Percentiles rank a stretch among this genome's conserved stretches.
Conservation (phyloP, 2,888 invertebrate genomes). For the Plutella xylostella region DNA sequence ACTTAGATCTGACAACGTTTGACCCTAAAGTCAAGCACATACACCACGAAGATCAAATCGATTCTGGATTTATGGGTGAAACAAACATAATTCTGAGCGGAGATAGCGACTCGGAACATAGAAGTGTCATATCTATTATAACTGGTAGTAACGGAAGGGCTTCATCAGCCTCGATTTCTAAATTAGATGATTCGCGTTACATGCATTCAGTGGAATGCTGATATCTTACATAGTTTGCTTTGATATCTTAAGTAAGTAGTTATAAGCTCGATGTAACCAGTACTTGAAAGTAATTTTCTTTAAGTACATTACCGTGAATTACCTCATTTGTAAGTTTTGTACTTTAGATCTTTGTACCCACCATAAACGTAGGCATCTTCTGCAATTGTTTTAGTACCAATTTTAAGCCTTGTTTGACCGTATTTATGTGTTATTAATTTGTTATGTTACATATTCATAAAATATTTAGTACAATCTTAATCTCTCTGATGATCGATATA, state of each 20-base stretch:
- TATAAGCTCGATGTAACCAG: neutral
- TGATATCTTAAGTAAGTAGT: neutral
- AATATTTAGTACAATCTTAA: slow-evolving; percentile 8
- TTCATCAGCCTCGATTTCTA: slow-evolving; percentile 41
- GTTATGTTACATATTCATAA: slow-evolving; percentile 5
- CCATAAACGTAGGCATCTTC: slow-evolving; percentile 1
- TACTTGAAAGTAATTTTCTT: neutral
- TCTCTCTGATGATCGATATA: neutral
- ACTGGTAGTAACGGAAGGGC: slow-evolving; percentile 47
- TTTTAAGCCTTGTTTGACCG: neutral
- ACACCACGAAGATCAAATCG: slow-evolving; percentile 47
- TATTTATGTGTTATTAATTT: neutral
- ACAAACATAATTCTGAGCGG: slow-evolving; percentile 60
- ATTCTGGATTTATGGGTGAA: slow-evolving; percentile 58
- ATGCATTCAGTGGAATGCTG: slow-evolving; percentile 52
- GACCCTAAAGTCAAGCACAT: slow-evolving; percentile 29
- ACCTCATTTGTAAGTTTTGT: slow-evolving; percentile 2
- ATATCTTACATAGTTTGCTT: slow-evolving; percentile 8
- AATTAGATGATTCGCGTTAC: slow-evolving; percentile 47
- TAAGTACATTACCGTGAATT: slow-evolving; percentile 1
- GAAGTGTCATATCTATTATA: slow-evolving; percentile 60
- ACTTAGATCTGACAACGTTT: slow-evolving; percentile 40
- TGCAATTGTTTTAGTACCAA: neutral
- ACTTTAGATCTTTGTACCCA: slow-evolving; percentile 1
- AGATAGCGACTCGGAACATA: slow-evolving; percentile 61